A percentile compares a stretch with the other conserved stretches of the same genome.
Conservation (phyloP, 2,113 vertebrate species). For the Vimba vimba region DNA sequence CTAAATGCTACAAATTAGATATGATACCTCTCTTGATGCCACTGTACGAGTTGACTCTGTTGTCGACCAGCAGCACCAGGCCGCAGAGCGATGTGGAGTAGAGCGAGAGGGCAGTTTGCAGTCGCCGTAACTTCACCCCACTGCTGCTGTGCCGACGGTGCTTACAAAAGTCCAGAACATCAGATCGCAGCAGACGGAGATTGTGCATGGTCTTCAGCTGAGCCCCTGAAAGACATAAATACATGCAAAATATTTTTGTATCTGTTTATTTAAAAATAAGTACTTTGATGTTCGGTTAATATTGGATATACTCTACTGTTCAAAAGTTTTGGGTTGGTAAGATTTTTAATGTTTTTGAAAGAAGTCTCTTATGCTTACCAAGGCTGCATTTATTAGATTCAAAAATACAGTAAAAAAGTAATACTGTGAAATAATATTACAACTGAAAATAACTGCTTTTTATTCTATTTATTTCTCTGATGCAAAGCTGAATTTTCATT, state of each 20-base stretch:
- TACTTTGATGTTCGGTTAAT: not conserved
- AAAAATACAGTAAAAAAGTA: not conserved
- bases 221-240: conserved; percentile 83
- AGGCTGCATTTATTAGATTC: not conserved
- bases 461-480: not conserved
- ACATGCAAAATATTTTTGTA: no score
- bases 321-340: not conserved
- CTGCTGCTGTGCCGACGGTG: conserved; percentile 87
- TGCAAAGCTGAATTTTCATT: not conserved
- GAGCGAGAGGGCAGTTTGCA: conserved; percentile 93
- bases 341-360: not conserved
- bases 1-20: not conserved
- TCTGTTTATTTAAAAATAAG: not conserved
- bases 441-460: not conserved
- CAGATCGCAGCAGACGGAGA: conserved; percentile 87
- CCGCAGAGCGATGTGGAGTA: conserved; percentile 95
- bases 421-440: not conserved
- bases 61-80: conserved; percentile 92
- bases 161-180: conserved; percentile 93
- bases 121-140: conserved; percentile 89
- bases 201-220: conserved; percentile 99
- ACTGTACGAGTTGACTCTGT: conserved; percentile 95
- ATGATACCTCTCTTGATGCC: conserved; percentile 92
- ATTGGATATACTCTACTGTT: not conserved
- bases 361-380: not conserved